Percentiles rank a stretch among this genome's conserved stretches.
phyloP scores from a whole-genome alignment of 2,113 vertebrate species.

The Eidolon helvum region DNA sequence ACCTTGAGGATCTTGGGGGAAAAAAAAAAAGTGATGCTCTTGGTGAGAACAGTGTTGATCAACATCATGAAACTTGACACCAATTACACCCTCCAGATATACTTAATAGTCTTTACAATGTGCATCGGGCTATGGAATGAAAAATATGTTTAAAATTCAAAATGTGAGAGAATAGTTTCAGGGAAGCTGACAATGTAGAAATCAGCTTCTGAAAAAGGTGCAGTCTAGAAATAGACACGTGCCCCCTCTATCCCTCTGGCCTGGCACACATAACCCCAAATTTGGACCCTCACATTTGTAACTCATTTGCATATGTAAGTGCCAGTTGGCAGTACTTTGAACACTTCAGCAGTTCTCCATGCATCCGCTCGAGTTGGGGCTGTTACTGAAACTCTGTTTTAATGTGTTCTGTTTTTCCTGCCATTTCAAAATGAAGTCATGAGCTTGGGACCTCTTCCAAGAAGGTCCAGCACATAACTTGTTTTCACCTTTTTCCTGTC shows the following conservation, averaged over 20 bases:
- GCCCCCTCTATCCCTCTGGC: slow-evolving; percentile 68
- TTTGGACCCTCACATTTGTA: slow-evolving; percentile 70
- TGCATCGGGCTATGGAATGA: slow-evolving; percentile 25
- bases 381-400: slow-evolving; percentile 55
- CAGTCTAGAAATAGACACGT: slow-evolving; percentile 63
- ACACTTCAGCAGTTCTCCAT: slow-evolving; percentile 70
- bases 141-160: slow-evolving; percentile 60
- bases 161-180: slow-evolving; percentile 56
- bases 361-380: slow-evolving; percentile 64
- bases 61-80: not conserved
- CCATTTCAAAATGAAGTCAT: slow-evolving; percentile 76
- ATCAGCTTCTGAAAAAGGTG: slow-evolving; percentile 66
- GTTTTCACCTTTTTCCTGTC: slow-evolving; percentile 9
- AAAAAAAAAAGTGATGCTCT: not conserved
- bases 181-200: slow-evolving; percentile 67
- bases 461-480: slow-evolving; percentile 56
- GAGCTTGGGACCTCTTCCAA: slow-evolving; percentile 68
- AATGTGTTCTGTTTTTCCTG: slow-evolving; percentile 75
- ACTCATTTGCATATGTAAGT: slow-evolving; percentile 76
- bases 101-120: slow-evolving; percentile 10
- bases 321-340: slow-evolving; percentile 75
- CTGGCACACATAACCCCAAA: slow-evolving; percentile 76
- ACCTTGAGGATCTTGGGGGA: not conserved
- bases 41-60: not conserved
- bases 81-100: slow-evolving; percentile 2